These are phyloP conservation scores for Linnaemya vulpina DNA, from an alignment of 2,888 invertebrate genomes.

Conservation along the genomic window DNA sequence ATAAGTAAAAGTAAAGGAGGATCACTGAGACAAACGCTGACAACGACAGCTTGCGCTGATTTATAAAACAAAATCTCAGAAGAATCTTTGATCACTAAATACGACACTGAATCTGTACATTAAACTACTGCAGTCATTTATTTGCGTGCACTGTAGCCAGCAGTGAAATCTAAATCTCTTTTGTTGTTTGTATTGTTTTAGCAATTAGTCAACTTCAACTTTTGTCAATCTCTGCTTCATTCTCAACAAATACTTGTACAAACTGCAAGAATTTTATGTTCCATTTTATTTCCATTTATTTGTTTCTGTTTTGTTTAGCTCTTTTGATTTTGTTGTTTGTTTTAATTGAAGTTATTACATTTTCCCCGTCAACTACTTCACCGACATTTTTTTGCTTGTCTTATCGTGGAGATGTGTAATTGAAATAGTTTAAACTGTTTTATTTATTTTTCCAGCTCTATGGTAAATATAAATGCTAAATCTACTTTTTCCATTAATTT, in stretches of 20 bases:
- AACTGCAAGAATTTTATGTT: conserved; percentile 29
- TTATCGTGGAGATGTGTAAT: conserved; percentile 58
- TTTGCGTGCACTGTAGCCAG: background rate
- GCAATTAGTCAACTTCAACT: conserved; percentile 70
- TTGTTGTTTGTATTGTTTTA: conserved; percentile 61
- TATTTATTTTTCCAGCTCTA: conserved; percentile 44
- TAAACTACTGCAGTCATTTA: background rate
- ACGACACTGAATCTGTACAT: too few species aligned
- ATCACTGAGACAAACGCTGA: too few species aligned
- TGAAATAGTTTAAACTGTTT: conserved; percentile 64
- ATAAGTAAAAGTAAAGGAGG: too few species aligned
- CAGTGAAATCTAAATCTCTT: conserved; percentile 4
- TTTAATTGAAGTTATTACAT: conserved; percentile 67
- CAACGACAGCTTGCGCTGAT: too few species aligned
- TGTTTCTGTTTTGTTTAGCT: conserved; percentile 10
- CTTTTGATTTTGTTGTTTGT: conserved; percentile 64
- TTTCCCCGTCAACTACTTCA: conserved; percentile 20
- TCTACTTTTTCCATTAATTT: background rate
- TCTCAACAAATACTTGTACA: conserved; percentile 18
- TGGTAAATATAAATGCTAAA: conserved; percentile 58
- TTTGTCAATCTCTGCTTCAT: conserved; percentile 59
- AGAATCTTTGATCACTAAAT: too few species aligned
- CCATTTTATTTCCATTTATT: conserved; percentile 29
- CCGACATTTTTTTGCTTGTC: conserved; percentile 15
- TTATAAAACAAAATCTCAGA: too few species aligned